Conservation (phyloP, 1,140 invertebrate species). For the Limonius californicus region DNA sequence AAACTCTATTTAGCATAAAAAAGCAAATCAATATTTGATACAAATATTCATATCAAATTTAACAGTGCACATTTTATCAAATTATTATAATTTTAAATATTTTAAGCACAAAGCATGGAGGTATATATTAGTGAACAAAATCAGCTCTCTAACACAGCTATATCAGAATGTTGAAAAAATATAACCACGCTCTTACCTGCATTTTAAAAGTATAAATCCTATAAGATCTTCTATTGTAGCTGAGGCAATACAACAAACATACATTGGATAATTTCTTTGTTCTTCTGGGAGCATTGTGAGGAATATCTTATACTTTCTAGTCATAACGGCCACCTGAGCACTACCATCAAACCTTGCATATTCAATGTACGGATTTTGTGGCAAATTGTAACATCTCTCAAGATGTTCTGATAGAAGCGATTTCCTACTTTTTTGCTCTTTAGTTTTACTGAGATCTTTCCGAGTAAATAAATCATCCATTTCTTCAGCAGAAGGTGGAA, state of each 20-base stretch:
- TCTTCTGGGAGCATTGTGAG: constrained; percentile 79
- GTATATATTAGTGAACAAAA: too few species aligned
- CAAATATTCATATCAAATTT: too few species aligned
- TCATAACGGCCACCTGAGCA: constrained; percentile 70
- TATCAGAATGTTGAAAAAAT: too few species aligned
- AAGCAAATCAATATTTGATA: too few species aligned
- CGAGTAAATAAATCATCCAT: constrained; percentile 65
- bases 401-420: constrained; percentile 71
- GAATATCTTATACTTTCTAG: constrained; percentile 80
- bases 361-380: constrained; percentile 81
- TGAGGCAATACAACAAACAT: constrained; percentile 72
- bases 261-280: constrained; percentile 78
- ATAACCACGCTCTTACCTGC: constrained; percentile 57
- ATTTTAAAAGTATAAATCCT: constrained; percentile 86
- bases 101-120: too few species aligned
- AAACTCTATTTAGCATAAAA: too few species aligned
- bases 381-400: constrained; percentile 67
- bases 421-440: constrained; percentile 41
- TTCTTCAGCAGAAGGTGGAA: constrained; percentile 54
- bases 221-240: constrained; percentile 92
- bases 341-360: constrained; percentile 91
- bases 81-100: too few species aligned
- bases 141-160: too few species aligned
- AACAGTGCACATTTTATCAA: too few species aligned
- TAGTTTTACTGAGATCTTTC: constrained; percentile 47